Evolutionary conservation across 2,113 vertebrate species (phyloP).

Genomic region (Motacilla alba): DNA sequence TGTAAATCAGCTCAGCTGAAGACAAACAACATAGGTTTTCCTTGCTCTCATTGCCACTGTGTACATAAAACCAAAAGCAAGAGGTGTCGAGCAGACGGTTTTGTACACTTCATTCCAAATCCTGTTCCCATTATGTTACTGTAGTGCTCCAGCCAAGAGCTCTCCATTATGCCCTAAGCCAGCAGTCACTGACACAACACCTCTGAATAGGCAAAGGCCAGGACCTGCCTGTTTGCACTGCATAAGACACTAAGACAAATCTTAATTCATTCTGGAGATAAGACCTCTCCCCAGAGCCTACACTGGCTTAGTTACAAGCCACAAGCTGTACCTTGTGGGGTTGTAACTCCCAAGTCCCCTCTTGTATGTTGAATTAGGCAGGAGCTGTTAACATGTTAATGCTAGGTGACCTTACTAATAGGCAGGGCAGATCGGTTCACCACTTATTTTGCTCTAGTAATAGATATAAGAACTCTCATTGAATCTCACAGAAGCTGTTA

Average conservation of each 20-base stretch:
- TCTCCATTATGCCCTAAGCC: not conserved
- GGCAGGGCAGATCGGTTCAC: not conserved
- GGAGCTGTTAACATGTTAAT: not conserved
- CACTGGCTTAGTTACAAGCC: not conserved
- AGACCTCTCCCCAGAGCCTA: not conserved
- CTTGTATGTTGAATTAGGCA: not conserved
- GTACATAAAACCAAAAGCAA: not conserved
- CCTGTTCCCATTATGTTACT: not conserved
- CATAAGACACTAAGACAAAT: not conserved
- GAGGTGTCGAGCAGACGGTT: not conserved
- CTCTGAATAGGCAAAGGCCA: not conserved
- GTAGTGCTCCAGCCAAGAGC: not conserved
- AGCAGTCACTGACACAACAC: not conserved
- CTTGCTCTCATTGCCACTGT: not conserved
- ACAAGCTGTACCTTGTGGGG: not conserved
- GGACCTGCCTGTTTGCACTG: not conserved
- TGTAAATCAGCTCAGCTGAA: not conserved
- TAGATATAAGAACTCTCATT: not conserved
- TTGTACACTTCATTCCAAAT: not conserved
- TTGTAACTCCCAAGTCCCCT: not conserved
- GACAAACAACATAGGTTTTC: not conserved
- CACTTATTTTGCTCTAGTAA: not conserved
- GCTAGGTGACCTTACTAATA: not conserved
- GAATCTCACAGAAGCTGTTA: not conserved
- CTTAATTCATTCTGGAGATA: not conserved